Conservation (phyloP, 2,113 vertebrate genomes). For the Dolichotis patagonum region DNA sequence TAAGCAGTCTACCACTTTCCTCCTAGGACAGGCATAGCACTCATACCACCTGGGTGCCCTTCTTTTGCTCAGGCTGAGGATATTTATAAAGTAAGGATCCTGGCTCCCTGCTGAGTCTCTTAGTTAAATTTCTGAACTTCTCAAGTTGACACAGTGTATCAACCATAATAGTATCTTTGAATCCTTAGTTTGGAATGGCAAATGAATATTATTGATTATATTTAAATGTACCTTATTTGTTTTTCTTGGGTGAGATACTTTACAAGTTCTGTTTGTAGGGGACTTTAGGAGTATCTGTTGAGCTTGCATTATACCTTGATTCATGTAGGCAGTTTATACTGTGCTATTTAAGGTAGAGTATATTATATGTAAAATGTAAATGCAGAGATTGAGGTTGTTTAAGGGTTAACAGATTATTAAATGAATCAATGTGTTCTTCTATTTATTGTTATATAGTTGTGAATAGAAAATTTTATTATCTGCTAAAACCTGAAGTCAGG, state of each 20-base stretch:
- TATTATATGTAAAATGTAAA: conserved; percentile 14
- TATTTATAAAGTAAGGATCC: too few species aligned
- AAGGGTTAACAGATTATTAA: conserved; percentile 27
- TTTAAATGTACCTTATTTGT: conserved; percentile 43
- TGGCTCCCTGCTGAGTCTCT: too few species aligned
- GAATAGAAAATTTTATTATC: conserved; percentile 10
- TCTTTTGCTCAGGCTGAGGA: too few species aligned
- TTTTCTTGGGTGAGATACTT: neutral
- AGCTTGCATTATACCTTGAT: conserved; percentile 33
- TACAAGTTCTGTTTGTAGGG: conserved; percentile 18
- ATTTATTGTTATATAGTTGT: conserved; percentile 41
- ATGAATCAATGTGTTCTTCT: conserved; percentile 24
- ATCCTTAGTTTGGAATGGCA: conserved; percentile 23
- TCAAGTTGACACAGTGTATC: too few species aligned
- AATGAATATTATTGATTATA: conserved; percentile 9
- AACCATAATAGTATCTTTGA: neutral
- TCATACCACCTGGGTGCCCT: too few species aligned
- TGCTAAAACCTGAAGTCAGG: conserved; percentile 20
- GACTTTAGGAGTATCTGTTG: neutral
- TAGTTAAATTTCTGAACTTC: too few species aligned
- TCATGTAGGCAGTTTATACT: neutral
- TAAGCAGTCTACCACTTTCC: too few species aligned
- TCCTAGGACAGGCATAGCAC: too few species aligned
- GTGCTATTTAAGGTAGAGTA: conserved; percentile 7
- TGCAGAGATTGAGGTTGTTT: neutral